phyloP scores from a whole-genome alignment of 2,113 vertebrate species.

The Anhinga rufa region DNA sequence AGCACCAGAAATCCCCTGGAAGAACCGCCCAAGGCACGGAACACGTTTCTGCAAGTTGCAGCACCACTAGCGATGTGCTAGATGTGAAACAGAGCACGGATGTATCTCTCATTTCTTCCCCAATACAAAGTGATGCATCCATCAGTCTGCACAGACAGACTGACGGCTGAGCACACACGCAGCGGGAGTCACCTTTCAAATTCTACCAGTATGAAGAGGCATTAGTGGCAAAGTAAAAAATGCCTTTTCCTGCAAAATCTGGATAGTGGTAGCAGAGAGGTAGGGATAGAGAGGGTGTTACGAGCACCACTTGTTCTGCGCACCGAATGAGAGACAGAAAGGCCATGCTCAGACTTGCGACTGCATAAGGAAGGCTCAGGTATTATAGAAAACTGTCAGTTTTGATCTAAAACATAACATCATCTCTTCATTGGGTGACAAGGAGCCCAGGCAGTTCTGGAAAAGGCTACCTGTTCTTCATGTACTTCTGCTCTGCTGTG shows the following conservation, averaged over 20 bases:
- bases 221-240: background rate
- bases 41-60: background rate
- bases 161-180: background rate
- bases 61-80: background rate
- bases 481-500: background rate
- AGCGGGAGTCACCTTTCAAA: background rate
- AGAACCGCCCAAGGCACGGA: background rate
- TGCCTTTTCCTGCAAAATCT: background rate
- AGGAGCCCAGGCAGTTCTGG: background rate
- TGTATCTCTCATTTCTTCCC: background rate
- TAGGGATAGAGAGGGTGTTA: background rate
- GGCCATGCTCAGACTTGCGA: background rate
- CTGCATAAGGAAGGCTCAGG: background rate
- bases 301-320: background rate
- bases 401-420: background rate
- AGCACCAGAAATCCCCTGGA: background rate
- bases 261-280: background rate
- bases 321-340: background rate
- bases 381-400: background rate
- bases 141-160: background rate
- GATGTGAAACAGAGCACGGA: background rate
- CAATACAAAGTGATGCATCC: background rate
- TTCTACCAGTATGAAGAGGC: background rate
- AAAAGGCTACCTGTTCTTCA: background rate
- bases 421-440: background rate